These are phyloP conservation scores for Heliconius cydno DNA, from an alignment of 2,888 invertebrate species.

Conservation along the genomic window DNA sequence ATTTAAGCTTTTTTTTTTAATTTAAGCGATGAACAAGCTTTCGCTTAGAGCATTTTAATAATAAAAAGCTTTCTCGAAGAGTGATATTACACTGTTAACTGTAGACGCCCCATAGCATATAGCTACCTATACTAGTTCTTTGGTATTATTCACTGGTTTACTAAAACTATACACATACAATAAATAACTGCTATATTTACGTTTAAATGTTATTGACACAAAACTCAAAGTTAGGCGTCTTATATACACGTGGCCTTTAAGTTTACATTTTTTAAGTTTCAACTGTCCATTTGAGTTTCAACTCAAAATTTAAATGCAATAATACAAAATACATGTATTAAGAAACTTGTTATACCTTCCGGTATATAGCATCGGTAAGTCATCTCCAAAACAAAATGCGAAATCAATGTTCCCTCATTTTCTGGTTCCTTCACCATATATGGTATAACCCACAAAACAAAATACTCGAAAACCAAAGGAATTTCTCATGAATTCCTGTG, in stretches of 20 bases:
- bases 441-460: not conserved
- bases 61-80: conserved; percentile 29
- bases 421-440: not conserved
- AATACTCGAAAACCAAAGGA: conserved; percentile 22
- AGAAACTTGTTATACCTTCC: not conserved
- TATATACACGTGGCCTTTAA: conserved; percentile 43
- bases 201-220: conserved; percentile 47
- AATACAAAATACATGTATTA: not conserved
- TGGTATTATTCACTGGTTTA: conserved; percentile 76
- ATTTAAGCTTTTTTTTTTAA: not conserved
- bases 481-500: conserved; percentile 34
- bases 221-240: conserved; percentile 42
- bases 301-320: conserved; percentile 21
- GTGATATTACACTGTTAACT: conserved; percentile 35
- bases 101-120: conserved; percentile 57
- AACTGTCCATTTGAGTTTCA: conserved; percentile 19
- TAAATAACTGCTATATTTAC: conserved; percentile 56
- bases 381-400: conserved; percentile 32
- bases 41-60: conserved; percentile 29
- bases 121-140: conserved; percentile 69
- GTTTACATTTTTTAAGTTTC: not conserved
- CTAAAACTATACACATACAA: conserved; percentile 67
- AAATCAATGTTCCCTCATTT: conserved; percentile 14
- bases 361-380: conserved; percentile 1
- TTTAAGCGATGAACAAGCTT: conserved; percentile 9